Evolutionary conservation across 1,140 invertebrate genomes (phyloP), one percentile per base, ranked within the genome.

Genomic region (Acromyrmex heyeri): DNA sequence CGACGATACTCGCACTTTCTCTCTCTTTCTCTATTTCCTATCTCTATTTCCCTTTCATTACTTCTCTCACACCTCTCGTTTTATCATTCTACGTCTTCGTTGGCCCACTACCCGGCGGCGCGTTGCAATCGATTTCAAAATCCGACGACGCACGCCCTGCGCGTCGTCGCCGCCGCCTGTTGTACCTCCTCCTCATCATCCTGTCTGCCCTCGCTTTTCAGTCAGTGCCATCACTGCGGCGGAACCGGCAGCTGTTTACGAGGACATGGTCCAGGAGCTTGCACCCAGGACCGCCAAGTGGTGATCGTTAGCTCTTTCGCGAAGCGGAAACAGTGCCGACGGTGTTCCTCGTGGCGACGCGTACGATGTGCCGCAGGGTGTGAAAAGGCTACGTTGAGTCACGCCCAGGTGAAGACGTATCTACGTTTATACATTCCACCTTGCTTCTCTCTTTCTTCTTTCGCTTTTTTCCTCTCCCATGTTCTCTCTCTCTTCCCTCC

Each of bases 71-170:
- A 44, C 24, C 55, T 27, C 69, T 88, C 61, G 3, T 87, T 82
- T 50, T 76, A 55, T 77, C 59, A 30, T 61, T 44, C 30, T 65
- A 12, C 48, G 65, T 89, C 77, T 87, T 59, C 48, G 62, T 24
- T 79, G 75, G 78, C 38, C 70, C 85, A 50, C 77, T 82, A 62
- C 78, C 87, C 86, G 70, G 77, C 78, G 86, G 86, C 85, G 57
- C 89, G 85, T 38, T 73, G 62, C 78, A 88, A 91, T 90, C 89
- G 88, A 90, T 91, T 90, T 83, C 50, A 81, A 81, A 65, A 76
- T 82, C 59, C 82, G 85, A 90, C 86, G 87, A 86, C 89, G 86
- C 86, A 90, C 87, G 89, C 86, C 77, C 86, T 90, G 78, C 87
- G 64, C 70, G 69, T 61, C 55, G 79, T 21, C 53, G 53, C 34